Conservation (phyloP, 2,113 vertebrate species). For the Saguinus imperator region DNA sequence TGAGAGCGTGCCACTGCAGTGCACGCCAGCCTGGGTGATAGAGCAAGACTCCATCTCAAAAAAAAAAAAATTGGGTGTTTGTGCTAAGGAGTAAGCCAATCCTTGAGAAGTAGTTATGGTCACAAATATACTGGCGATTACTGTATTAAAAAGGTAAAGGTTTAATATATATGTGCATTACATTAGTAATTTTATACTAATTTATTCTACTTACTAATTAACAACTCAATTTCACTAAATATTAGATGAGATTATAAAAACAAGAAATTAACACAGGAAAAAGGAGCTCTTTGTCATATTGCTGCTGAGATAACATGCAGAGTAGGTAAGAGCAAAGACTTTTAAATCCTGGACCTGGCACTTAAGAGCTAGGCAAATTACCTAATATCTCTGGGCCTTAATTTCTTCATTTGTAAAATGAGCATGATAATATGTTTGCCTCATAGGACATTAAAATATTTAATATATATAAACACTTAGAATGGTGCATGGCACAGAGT, state of each 20-base stretch:
- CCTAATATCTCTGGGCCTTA: neutral
- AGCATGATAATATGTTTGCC: neutral
- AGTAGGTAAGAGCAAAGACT: neutral
- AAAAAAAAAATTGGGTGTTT: neutral
- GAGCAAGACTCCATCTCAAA: too few species aligned
- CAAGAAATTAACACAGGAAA: neutral
- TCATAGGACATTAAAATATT: neutral
- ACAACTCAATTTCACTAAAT: conserved; percentile 1
- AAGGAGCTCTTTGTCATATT: neutral
- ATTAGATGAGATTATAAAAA: neutral
- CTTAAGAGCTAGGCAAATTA: neutral
- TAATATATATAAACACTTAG: neutral
- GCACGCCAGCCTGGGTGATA: too few species aligned
- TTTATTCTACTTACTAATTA: conserved; percentile 17
- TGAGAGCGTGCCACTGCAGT: too few species aligned
- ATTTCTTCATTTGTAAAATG: conserved; percentile 42
- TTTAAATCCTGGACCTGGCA: neutral
- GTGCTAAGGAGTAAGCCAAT: neutral
- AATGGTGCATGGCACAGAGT: neutral
- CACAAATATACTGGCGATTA: neutral
- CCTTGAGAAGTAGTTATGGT: neutral
- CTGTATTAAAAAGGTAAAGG: conserved; percentile 5
- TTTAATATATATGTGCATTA: neutral
- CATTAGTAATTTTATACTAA: neutral
- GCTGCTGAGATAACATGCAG: neutral